These are phyloP conservation scores for Metridium senile DNA, from an alignment of 92 coral and sea anemone species.

Conservation along the genomic window DNA sequence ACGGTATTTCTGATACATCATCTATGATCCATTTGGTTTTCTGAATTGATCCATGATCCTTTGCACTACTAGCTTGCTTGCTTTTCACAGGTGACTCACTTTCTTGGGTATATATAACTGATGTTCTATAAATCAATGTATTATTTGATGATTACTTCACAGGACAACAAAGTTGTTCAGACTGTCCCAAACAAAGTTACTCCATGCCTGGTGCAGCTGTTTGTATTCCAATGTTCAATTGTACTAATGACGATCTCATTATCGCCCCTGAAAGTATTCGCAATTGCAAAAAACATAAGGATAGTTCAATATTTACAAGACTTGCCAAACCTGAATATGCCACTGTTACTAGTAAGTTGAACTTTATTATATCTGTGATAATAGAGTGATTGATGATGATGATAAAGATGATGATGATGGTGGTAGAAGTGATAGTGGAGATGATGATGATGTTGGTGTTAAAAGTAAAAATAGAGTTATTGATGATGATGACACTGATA, in stretches of 20 bases:
- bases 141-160: no score
- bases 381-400: background rate
- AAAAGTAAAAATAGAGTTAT: no score
- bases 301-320: background rate
- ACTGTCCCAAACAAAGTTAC: conserved; percentile 40
- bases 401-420: background rate
- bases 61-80: no score
- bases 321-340: conserved; percentile 32
- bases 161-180: conserved; percentile 58
- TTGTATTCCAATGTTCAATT: conserved; percentile 62
- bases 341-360: conserved; percentile 35
- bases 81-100: no score
- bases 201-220: conserved; percentile 68
- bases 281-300: conserved; percentile 31
- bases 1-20: no score
- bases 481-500: no score
- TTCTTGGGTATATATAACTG: no score
- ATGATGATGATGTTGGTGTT: background rate
- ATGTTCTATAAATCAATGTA: no score
- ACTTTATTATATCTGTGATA: background rate
- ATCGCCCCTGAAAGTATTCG: conserved; percentile 57
- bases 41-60: no score
- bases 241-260: conserved; percentile 70
- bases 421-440: background rate
- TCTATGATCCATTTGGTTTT: no score